Evolutionary conservation across 2,113 vertebrate genomes (phyloP).

Genomic region (Lophius piscatorius): DNA sequence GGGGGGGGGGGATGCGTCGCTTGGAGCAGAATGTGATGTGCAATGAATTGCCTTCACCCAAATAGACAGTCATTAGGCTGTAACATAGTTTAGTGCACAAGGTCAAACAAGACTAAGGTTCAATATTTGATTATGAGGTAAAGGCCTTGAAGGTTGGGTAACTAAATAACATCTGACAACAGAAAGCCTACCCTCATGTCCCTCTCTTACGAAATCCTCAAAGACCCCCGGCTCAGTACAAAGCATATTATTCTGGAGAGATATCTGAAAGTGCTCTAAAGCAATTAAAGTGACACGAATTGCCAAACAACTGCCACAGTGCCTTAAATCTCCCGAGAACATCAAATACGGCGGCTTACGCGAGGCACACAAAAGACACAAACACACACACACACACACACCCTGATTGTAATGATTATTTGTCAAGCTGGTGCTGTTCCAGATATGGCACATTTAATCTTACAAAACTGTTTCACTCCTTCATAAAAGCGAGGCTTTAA

Average conservation of each 20-base stretch:
- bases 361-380: too few species aligned
- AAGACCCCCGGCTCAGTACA: slow-evolving; percentile 57
- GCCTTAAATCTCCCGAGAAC: slow-evolving; percentile 61
- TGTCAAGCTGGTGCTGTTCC: slow-evolving; percentile 17
- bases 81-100: slow-evolving; percentile 50
- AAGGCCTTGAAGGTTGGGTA: slow-evolving; percentile 69
- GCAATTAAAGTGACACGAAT: slow-evolving; percentile 75
- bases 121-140: slow-evolving; percentile 72
- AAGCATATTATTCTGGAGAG: slow-evolving; percentile 64
- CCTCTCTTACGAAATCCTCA: slow-evolving; percentile 56
- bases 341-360: slow-evolving; percentile 55
- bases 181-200: slow-evolving; percentile 32
- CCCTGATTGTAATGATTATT: slow-evolving; percentile 29
- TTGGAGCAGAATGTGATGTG: slow-evolving; percentile 22
- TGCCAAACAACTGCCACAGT: slow-evolving; percentile 68
- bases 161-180: slow-evolving; percentile 61
- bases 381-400: slow-evolving; percentile 15
- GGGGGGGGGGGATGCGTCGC: slow-evolving; percentile 10
- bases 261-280: slow-evolving; percentile 70
- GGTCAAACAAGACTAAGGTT: slow-evolving; percentile 64
- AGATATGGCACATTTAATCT: slow-evolving; percentile 26
- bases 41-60: slow-evolving; percentile 42
- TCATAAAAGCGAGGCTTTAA: too few species aligned
- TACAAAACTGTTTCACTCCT: slow-evolving; percentile 10
- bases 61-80: slow-evolving; percentile 45